A percentile compares a stretch with the other conserved stretches of the same genome.
Conservation (phyloP, 2,797 vertebrate species). For the Lindbergichthys nudifrons region DNA sequence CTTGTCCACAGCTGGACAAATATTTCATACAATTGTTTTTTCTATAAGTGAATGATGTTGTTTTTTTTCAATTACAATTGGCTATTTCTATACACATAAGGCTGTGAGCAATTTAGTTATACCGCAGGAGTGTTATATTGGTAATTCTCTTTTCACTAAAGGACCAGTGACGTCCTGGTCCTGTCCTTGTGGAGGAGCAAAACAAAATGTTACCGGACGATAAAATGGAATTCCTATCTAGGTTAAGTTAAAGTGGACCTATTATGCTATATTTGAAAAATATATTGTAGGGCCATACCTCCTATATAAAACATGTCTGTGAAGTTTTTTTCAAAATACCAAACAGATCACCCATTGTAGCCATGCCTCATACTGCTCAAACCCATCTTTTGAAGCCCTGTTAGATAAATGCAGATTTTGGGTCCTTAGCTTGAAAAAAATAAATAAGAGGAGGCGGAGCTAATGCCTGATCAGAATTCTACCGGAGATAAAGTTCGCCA, state of each 20-base stretch:
- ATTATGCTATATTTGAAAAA: too few relatives aligned
- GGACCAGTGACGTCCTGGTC: neutral
- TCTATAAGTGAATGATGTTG: neutral
- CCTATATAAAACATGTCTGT: too few relatives aligned
- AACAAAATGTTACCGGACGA: conserved; percentile 39
- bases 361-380: too few relatives aligned
- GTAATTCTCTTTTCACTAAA: conserved; percentile 30
- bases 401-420: too few relatives aligned
- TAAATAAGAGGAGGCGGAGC: too few relatives aligned
- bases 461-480: too few relatives aligned
- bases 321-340: too few relatives aligned
- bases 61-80: neutral
- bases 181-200: conserved; percentile 45
- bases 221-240: conserved; percentile 53
- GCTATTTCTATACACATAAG: neutral
- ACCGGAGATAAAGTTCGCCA: too few relatives aligned
- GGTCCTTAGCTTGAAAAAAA: too few relatives aligned
- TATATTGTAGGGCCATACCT: too few relatives aligned
- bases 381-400: too few relatives aligned
- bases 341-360: too few relatives aligned
- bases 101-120: neutral
- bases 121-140: neutral
- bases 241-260: conserved; percentile 38
- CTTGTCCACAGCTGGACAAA: conserved; percentile 33
- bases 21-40: conserved; percentile 18